A percentile compares a stretch with the other conserved stretches of the same genome.
Evolutionary conservation across 2,797 vertebrate genomes (phyloP).

Genomic region (Phrynocephalus guinanensis): DNA sequence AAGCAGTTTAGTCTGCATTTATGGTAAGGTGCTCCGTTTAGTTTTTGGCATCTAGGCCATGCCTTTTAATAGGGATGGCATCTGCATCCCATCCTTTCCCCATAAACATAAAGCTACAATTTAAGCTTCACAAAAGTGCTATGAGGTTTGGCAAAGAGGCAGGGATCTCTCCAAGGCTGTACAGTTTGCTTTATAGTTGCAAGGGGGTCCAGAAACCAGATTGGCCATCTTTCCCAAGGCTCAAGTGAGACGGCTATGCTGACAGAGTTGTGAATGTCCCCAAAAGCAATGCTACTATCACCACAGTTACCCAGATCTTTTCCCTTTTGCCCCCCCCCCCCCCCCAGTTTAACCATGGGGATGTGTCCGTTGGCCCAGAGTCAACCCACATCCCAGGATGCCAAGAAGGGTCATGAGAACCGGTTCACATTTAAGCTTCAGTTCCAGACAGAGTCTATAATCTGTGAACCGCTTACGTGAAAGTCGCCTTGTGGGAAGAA

Average conservation of each 20-base stretch:
- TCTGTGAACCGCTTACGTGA: conserved; percentile 7
- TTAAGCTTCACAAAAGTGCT: background rate
- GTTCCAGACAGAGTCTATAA: conserved; percentile 18
- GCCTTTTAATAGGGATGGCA: background rate
- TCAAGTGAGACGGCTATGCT: background rate
- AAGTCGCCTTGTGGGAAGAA: conserved; percentile 5
- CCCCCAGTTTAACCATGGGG: background rate
- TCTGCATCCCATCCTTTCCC: background rate
- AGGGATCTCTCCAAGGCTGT: background rate
- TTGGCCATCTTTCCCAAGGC: background rate
- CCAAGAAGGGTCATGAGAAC: conserved; percentile 21
- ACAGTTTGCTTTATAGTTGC: background rate
- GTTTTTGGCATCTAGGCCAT: background rate
- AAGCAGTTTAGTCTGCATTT: background rate
- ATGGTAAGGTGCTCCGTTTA: background rate
- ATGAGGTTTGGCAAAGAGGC: background rate
- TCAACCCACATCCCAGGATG: conserved; percentile 5
- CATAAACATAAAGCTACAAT: background rate
- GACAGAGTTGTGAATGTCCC: background rate
- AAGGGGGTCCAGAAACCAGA: background rate
- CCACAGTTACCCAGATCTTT: background rate
- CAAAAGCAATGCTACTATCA: background rate
- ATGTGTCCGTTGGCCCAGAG: background rate
- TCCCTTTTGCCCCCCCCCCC: background rate
- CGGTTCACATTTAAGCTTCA: conserved; percentile 8